Conservation (phyloP, 2,113 vertebrate species). For the Mobula birostris region DNA sequence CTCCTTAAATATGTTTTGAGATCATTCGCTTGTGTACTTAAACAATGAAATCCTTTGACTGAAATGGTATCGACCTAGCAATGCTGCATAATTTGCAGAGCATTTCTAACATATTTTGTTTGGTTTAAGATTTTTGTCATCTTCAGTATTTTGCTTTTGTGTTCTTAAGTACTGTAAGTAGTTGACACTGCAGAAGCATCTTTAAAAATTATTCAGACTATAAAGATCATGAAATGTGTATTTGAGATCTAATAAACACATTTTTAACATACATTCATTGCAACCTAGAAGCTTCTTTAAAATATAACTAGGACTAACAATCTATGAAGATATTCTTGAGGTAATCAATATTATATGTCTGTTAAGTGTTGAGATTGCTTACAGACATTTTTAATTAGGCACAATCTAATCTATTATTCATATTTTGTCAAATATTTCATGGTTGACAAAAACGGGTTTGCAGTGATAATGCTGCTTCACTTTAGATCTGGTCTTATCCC, state of each 20-base stretch:
- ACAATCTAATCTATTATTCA: not conserved
- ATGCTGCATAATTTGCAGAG: too few relatives aligned
- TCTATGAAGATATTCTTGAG: not conserved
- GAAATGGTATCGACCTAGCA: too few relatives aligned
- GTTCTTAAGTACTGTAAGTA: not conserved
- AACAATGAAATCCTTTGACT: not conserved
- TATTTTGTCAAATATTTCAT: constrained; percentile 22
- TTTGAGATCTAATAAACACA: not conserved
- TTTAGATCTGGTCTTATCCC: not conserved
- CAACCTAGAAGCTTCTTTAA: not conserved
- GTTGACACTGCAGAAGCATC: not conserved
- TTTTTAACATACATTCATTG: not conserved
- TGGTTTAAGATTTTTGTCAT: too few relatives aligned
- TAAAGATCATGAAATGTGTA: not conserved
- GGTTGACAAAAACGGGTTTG: not conserved
- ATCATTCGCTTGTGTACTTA: not conserved
- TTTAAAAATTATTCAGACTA: not conserved
- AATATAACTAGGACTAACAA: not conserved
- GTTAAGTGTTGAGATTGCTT: not conserved
- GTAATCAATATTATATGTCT: not conserved
- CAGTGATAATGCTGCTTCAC: not conserved
- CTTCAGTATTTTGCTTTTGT: too few relatives aligned
- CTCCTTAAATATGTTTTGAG: not conserved
- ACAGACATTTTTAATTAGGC: not conserved
- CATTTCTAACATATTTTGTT: too few relatives aligned